Evolutionary conservation across 2,888 invertebrate species (phyloP), one percentile per base, ranked within the genome.

Genomic region (Endotricha flammealis): DNA sequence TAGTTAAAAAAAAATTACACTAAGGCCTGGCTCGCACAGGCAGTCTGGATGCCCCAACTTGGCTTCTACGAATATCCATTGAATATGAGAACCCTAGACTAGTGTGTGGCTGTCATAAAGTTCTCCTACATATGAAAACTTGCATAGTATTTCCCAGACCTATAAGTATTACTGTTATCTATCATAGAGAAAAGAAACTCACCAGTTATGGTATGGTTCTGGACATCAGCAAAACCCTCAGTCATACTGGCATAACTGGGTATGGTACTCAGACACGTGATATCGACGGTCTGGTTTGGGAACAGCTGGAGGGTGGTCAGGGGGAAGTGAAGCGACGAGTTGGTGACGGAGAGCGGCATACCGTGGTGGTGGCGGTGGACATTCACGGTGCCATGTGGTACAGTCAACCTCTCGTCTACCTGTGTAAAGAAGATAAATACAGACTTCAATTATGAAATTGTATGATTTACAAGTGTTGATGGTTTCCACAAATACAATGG

Each of bases 201-300:
- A 94, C 94, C 92, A 61, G 90, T 87, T 32, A 92, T 90, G 12
- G 92, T 91, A 57, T 89, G 89, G 41, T 90, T 91, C 68, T 91
- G 91, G 29, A 91, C 86, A 69, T 94, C 94, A 29, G 93, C 93
- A 54, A 91, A 94, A 28, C 91, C 89, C 48, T 91, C 91, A 17
- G 88, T 89, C 31, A 89, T 77, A 35, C 88, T 91, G 1, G 92
- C 89, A 52, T 91, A 92, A 53, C 91, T 91, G 0, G 94, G 94
- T 60, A 94, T 94, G 36, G 94, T 94, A 51, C 93, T 90, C 48
- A 93, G 80, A 63, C 94, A 94, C 45, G 92, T 93, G 57, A 94
- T 89, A 53, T 91, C 90, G 48, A 94, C 87, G 25, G 90, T 89
- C 37, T 92, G 92, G 65, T 92, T 91, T 32, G 89, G 90, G 31